Base-by-base conservation (phyloP, 1,140 invertebrate species). In the Lepidurus apus region DNA sequence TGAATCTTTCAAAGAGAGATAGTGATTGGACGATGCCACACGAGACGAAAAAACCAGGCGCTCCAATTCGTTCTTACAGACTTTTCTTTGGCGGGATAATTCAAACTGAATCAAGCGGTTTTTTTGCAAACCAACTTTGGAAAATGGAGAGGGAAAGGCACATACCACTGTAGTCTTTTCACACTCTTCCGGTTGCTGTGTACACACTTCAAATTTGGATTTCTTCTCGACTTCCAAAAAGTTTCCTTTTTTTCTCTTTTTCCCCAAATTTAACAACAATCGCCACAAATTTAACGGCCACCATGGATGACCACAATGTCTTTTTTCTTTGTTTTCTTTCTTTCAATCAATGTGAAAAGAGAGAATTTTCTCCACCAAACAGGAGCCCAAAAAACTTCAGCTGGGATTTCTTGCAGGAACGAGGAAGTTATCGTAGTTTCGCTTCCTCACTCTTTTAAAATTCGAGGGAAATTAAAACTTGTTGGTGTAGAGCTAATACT, bases 361-460 rank as follows among this genome's bases (percentile, higher is more conserved):
- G 34, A 34, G 34, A 34, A 34, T 34, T 34, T 65, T 65, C 9
- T 17, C 21, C 53, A 65, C 53, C 21, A 65, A 21, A n/a, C n/a
- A n/a, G 53, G 53, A 65, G 8, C 17, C 21, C 53, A 65, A 65
- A 65, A 65, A 21, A 17, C 53, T 65, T 65, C 53, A 21, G 21
- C 34, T 34, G 34, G 34, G 34, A 34, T 34, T 34, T 34, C 34
- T 34, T 34, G 34, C 34, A 34, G 34, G 34, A 34, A 42, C 73
- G 42, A 42, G 79, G 45, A 73, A 24, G 21, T 17, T 42, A 77
- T 34, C 43, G 76, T 17, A 34, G 43, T 45, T 45, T 45, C 76
- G 24, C 34, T 7, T 77, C 43, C 43, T 45, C 26, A n/a, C 24
- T 34, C 43, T 44, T 77, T 85, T 85, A 74, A 34, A 34, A 34